Conservation (phyloP, 2,113 vertebrate genomes). For the Notothenia rossii region DNA sequence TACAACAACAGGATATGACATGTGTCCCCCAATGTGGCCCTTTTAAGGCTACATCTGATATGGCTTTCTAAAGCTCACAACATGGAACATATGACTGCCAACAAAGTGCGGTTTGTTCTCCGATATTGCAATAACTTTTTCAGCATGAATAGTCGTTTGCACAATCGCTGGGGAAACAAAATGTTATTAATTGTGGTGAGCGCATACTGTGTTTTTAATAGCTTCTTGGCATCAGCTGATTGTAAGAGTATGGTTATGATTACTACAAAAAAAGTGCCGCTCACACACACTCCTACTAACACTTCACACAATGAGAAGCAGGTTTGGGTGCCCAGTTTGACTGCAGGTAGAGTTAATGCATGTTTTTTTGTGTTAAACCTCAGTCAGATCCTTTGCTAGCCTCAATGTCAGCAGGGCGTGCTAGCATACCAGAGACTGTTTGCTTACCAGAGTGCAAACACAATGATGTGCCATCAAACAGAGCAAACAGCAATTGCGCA, state of each 20-base stretch:
- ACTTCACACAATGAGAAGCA: conserved; percentile 34
- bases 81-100: neutral
- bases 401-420: conserved; percentile 21
- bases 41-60: neutral
- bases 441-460: conserved; percentile 49
- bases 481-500: conserved; percentile 45
- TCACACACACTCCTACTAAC: conserved; percentile 8
- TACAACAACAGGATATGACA: conserved; percentile 59
- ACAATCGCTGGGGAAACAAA: neutral
- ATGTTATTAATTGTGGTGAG: conserved; percentile 9
- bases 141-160: neutral
- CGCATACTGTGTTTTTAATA: conserved; percentile 36
- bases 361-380: neutral
- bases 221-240: conserved; percentile 35
- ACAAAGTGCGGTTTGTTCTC: neutral
- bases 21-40: conserved; percentile 10
- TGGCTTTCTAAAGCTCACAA: neutral
- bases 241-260: conserved; percentile 22
- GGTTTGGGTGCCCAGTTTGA: conserved; percentile 23
- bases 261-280: conserved; percentile 22
- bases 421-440: conserved; percentile 47
- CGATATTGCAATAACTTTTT: conserved; percentile 11
- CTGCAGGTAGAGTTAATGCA: neutral
- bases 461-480: conserved; percentile 32
- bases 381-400: conserved; percentile 1